These are phyloP conservation scores for Boloria euphrosyne DNA, from an alignment of 2,888 invertebrate species.

Conservation along the genomic window DNA sequence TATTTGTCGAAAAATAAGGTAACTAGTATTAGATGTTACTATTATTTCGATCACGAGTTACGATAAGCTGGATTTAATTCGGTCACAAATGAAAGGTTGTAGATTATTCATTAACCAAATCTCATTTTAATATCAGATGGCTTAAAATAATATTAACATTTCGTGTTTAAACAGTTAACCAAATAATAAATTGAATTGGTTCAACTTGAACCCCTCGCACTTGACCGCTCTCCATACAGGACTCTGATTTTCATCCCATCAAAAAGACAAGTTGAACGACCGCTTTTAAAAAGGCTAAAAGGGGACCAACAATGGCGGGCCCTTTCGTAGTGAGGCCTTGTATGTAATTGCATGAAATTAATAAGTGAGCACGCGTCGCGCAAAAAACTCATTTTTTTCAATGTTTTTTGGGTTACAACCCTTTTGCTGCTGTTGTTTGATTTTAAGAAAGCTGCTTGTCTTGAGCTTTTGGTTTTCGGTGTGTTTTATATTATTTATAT, in stretches of 20 bases:
- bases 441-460: too few species aligned
- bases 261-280: slow-evolving; percentile 67
- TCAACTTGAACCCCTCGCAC: slow-evolving; percentile 14
- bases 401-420: slow-evolving; percentile 23
- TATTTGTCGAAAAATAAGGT: too few species aligned
- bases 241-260: slow-evolving; percentile 49
- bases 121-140: slow-evolving; percentile 8
- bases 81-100: too few species aligned
- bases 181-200: slow-evolving; percentile 17
- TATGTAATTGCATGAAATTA: slow-evolving; percentile 37
- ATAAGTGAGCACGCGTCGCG: slow-evolving; percentile 44
- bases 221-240: slow-evolving; percentile 28
- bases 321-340: slow-evolving; percentile 32
- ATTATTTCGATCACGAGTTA: too few species aligned
- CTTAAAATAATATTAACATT: slow-evolving; percentile 6
- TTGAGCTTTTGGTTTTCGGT: too few species aligned
- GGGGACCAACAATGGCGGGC: slow-evolving; percentile 46
- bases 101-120: slow-evolving; percentile 1
- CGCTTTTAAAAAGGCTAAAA: slow-evolving; percentile 48
- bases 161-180: slow-evolving; percentile 26
- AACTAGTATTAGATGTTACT: too few species aligned
- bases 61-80: too few species aligned
- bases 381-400: slow-evolving; percentile 21
- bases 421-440: slow-evolving; percentile 12
- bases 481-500: too few species aligned